phyloP scores from a whole-genome alignment of 2,113 vertebrate genomes.

The Hyperopisus bebe region DNA sequence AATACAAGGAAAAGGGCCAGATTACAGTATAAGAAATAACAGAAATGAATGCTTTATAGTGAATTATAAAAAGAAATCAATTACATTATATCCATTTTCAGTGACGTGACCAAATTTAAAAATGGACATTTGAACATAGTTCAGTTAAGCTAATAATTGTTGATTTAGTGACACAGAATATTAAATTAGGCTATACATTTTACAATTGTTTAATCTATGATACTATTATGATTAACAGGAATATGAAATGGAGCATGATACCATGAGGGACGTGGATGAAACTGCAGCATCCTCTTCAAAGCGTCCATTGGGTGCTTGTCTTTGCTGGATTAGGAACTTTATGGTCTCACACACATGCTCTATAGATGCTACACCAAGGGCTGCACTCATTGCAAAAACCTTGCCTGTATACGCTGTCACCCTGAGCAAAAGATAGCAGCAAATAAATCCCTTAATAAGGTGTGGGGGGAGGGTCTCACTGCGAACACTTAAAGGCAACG shows the following conservation, averaged over 20 bases:
- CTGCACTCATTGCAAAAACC: slow-evolving; percentile 58
- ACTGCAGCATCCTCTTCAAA: slow-evolving; percentile 58
- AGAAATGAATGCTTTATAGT: not conserved
- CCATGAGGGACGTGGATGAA: not conserved
- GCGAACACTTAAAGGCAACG: no score
- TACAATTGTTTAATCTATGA: not conserved
- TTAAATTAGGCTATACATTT: not conserved
- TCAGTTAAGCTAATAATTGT: not conserved
- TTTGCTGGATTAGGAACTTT: slow-evolving; percentile 62
- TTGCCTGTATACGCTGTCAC: slow-evolving; percentile 67
- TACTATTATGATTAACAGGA: not conserved
- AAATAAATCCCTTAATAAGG: not conserved
- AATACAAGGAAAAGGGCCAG: no score
- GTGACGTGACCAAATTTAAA: not conserved
- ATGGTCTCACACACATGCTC: slow-evolving; percentile 52
- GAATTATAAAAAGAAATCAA: not conserved
- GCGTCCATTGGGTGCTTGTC: slow-evolving; percentile 52
- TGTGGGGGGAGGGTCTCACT: not conserved
- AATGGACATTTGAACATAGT: not conserved
- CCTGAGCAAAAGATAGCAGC: slow-evolving; percentile 41
- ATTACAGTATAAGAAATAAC: not conserved
- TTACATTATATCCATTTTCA: not conserved
- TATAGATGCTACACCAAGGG: slow-evolving; percentile 37
- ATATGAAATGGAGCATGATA: not conserved
- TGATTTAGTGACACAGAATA: not conserved